Base-by-base conservation (phyloP, 2,888 invertebrate genomes). In the Andrena flavipes region DNA sequence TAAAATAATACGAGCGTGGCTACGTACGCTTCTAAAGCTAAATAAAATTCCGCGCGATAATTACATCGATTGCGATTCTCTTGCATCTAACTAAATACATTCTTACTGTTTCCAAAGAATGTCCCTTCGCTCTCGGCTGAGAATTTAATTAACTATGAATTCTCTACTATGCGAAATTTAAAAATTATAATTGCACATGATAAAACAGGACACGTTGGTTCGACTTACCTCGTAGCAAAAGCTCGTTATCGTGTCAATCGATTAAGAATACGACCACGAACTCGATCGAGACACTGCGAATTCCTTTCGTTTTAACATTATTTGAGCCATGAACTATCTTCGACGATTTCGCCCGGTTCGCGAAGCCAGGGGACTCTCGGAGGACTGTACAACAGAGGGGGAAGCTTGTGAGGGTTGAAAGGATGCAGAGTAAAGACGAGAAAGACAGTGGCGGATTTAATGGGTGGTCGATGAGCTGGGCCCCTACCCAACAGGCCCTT, bases 211-310 rank as follows among this genome's bases (percentile, higher is more conserved):
- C 42, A 33, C 49, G 49, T 26, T 60, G n/a, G 23, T 20, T 30
- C 29, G 20, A 84, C 84, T 84, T 82, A 84, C 84, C 83, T 82
- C 75, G 2, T 54, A 2, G 20, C 51, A 48, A 54, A 26, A 69
- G 5, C 48, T 62, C 60, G 69, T 62, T 75, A 75, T 30, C 42
- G 60, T 65, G 67, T 30, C 16, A 48, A 35, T 65, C 65, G 64
- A 29, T 56, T 64, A 67, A 16, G 42, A 54, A 23, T 33, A 56
- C 48, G 10, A 42, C 16, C 42, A 42, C 16, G 13, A 42, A 42
- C 16, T 16, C 42, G 42, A 42, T 42, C 42, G 42, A 42, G 42
- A 56, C 48, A 59, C 20, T 23, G 63, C 30, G 51, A 65, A 5
- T 60, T 23, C 1, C 30, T 13, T 54, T 68, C 33, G 59, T 42